Evolutionary conservation across 1,140 invertebrate species (phyloP).

Genomic region (Caerostris extrusa): DNA sequence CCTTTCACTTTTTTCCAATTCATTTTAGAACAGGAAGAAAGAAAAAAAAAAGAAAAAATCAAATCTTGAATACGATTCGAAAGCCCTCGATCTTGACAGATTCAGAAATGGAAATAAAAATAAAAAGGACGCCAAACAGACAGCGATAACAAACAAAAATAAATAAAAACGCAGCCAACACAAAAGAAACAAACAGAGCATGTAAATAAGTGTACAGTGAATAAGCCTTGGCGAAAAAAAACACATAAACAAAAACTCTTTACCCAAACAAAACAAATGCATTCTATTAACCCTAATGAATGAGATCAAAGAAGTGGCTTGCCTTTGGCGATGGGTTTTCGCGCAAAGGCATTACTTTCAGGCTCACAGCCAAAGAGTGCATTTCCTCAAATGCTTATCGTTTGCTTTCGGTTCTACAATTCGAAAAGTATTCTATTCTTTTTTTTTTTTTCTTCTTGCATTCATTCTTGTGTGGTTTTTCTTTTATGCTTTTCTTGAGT

Average conservation of each 20-base stretch:
- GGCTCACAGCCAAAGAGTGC: constrained; percentile 43
- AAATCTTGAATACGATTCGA: not conserved
- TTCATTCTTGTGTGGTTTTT: constrained; percentile 12
- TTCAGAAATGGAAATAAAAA: not conserved
- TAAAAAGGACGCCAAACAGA: constrained; percentile 16
- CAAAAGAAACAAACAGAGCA: constrained; percentile 70
- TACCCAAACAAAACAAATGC: constrained; percentile 61
- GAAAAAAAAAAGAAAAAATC: not conserved
- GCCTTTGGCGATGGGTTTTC: constrained; percentile 68
- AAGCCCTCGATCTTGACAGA: not conserved
- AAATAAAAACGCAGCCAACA: not conserved
- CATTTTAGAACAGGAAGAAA: not conserved
- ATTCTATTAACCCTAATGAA: constrained; percentile 76
- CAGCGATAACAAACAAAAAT: not conserved
- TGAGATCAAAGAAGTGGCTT: constrained; percentile 51
- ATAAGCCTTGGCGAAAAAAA: constrained; percentile 19
- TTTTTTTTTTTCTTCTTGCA: not conserved
- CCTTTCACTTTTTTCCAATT: not conserved
- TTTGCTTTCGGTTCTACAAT: constrained; percentile 33
- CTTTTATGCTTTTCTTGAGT: not conserved
- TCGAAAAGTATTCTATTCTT: not conserved
- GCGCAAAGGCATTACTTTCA: constrained; percentile 20
- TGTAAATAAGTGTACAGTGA: constrained; percentile 69
- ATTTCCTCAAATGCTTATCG: constrained; percentile 30
- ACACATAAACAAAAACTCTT: not conserved